These are phyloP conservation scores for Bradypodion pumilum DNA, from an alignment of 2,797 vertebrate genomes.

Conservation along the genomic window DNA sequence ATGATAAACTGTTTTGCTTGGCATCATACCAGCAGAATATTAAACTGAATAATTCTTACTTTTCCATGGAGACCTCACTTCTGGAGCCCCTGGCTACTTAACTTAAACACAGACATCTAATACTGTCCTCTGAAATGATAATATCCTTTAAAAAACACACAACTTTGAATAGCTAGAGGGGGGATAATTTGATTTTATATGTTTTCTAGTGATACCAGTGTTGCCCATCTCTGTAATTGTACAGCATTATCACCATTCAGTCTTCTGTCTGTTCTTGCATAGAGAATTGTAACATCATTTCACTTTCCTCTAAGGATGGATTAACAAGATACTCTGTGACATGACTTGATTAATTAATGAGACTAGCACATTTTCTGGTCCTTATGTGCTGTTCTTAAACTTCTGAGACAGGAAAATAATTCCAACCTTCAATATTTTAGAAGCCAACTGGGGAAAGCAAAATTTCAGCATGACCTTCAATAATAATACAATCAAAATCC, in stretches of 20 bases:
- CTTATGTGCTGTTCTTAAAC: slow-evolving; percentile 68
- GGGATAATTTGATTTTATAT: slow-evolving; percentile 46
- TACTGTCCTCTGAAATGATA: slow-evolving; percentile 34
- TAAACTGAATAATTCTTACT: slow-evolving; percentile 35
- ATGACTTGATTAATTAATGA: slow-evolving; percentile 77
- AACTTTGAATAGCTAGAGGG: slow-evolving; percentile 31
- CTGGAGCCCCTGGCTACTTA: slow-evolving; percentile 28
- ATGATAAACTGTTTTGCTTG: neutral
- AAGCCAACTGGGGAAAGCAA: slow-evolving; percentile 69
- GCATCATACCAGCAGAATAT: slow-evolving; percentile 22
- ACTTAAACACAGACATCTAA: slow-evolving; percentile 17
- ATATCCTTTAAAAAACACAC: neutral
- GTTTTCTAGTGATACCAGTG: slow-evolving; percentile 51
- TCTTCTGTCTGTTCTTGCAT: slow-evolving; percentile 72
- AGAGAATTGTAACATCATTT: slow-evolving; percentile 74
- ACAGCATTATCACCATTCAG: slow-evolving; percentile 64
- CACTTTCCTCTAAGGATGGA: slow-evolving; percentile 72
- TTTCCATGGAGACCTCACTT: slow-evolving; percentile 5
- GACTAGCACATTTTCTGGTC: slow-evolving; percentile 67
- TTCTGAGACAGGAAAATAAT: slow-evolving; percentile 71
- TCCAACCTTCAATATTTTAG: slow-evolving; percentile 74
- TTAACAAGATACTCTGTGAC: slow-evolving; percentile 74
- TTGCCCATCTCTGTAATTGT: slow-evolving; percentile 63
- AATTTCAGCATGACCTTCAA: slow-evolving; percentile 69
- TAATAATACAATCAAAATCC: slow-evolving; percentile 68